Evolutionary conservation across 1,140 invertebrate genomes (phyloP).

Genomic region (Stegodyphus mimosarum): DNA sequence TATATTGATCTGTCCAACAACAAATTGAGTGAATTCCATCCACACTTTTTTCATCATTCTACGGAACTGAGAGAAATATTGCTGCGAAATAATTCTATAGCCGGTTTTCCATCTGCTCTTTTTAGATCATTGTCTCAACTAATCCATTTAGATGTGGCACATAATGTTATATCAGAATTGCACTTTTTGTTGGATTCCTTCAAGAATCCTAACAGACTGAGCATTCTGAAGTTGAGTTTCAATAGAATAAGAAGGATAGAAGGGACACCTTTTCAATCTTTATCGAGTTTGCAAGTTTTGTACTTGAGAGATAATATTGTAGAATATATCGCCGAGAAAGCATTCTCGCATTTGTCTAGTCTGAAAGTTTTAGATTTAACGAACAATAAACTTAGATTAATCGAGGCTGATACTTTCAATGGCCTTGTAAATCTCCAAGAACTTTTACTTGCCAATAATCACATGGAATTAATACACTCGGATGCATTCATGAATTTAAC

Average conservation of each 20-base stretch:
- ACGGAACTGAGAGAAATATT: slow-evolving; percentile 82
- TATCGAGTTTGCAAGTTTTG: slow-evolving; percentile 62
- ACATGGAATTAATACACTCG: slow-evolving; percentile 66
- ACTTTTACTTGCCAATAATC: slow-evolving; percentile 85
- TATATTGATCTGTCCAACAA: slow-evolving; percentile 88
- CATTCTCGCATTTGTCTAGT: slow-evolving; percentile 84
- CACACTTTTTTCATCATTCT: slow-evolving; percentile 79
- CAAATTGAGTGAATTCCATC: slow-evolving; percentile 80
- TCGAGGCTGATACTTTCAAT: slow-evolving; percentile 85
- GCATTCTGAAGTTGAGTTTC: slow-evolving; percentile 85
- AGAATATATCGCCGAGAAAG: slow-evolving; percentile 62
- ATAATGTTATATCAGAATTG: slow-evolving; percentile 84
- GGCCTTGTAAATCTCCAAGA: slow-evolving; percentile 85
- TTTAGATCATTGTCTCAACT: slow-evolving; percentile 82
- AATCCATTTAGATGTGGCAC: slow-evolving; percentile 84
- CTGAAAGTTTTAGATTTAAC: slow-evolving; percentile 83
- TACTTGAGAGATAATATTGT: slow-evolving; percentile 64
- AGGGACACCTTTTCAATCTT: slow-evolving; percentile 78
- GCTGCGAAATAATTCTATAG: slow-evolving; percentile 86
- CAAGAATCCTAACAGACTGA: slow-evolving; percentile 86
- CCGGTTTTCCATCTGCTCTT: slow-evolving; percentile 79
- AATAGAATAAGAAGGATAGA: slow-evolving; percentile 86
- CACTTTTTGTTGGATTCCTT: slow-evolving; percentile 85
- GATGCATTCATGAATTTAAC: slow-evolving; percentile 64
- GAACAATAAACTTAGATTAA: slow-evolving; percentile 80